Evolutionary conservation across 2,113 vertebrate species (phyloP).

Genomic region (Fulmarus glacialis): DNA sequence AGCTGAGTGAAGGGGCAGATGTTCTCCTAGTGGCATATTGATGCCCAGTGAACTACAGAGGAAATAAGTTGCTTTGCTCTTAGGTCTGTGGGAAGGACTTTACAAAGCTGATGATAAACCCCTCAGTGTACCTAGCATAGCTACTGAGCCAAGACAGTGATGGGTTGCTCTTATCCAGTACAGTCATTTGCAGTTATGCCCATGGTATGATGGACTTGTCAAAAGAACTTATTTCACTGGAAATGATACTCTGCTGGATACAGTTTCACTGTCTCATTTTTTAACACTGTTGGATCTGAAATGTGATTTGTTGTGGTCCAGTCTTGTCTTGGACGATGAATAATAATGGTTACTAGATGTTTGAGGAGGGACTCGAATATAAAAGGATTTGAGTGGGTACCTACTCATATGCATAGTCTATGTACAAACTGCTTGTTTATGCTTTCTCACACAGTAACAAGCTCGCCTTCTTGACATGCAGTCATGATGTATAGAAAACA

Average conservation of each 20-base stretch:
- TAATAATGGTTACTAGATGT: not conserved
- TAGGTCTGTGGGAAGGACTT: not conserved
- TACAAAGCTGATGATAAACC: not conserved
- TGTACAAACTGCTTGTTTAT: not conserved
- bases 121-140: not conserved
- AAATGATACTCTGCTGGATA: not conserved
- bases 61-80: not conserved
- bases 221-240: not conserved
- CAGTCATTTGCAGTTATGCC: not conserved
- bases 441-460: not conserved
- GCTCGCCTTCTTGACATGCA: not conserved
- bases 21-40: not conserved
- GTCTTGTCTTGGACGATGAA: not conserved
- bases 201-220: not conserved
- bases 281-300: not conserved
- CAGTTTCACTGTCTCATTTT: not conserved
- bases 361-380: not conserved
- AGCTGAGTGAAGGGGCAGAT: not conserved
- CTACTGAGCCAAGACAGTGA: not conserved
- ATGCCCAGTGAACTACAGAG: not conserved
- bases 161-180: not conserved
- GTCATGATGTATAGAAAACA: not conserved
- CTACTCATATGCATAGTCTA: not conserved
- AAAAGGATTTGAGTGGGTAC: not conserved
- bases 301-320: not conserved